These are phyloP conservation scores for Gnathonemus echidnorhynchus DNA, from an alignment of 2,113 vertebrate species.

Conservation along the genomic window DNA sequence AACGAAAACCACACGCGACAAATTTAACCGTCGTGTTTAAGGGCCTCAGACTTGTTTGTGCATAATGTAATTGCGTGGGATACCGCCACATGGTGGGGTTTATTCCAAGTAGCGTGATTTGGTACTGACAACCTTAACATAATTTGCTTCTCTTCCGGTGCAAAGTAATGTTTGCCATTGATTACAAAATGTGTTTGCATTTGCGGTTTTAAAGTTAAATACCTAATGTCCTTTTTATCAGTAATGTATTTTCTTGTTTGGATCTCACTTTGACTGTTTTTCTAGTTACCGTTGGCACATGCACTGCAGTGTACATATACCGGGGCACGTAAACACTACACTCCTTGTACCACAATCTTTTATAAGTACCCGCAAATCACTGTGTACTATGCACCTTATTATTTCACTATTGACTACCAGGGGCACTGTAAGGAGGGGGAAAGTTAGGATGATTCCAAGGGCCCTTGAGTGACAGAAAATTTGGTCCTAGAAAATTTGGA, in stretches of 20 bases:
- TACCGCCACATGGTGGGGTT: background rate
- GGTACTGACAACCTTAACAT: background rate
- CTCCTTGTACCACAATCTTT: no score
- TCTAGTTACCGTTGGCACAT: background rate
- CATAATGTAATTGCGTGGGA: background rate
- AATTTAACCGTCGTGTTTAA: background rate
- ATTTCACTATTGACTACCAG: no score
- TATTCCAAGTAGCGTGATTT: background rate
- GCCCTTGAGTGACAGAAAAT: no score
- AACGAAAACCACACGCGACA: background rate
- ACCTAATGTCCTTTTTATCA: background rate
- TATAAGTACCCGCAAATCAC: no score
- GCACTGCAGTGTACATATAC: no score
- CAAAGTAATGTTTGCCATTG: background rate
- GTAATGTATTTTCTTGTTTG: background rate
- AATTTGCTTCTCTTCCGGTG: background rate
- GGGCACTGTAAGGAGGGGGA: no score
- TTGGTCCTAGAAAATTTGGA: no score
- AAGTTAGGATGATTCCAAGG: no score
- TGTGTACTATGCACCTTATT: no score
- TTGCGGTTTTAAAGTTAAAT: background rate
- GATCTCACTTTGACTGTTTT: background rate
- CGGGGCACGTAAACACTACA: no score
- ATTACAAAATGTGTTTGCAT: background rate
- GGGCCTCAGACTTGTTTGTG: background rate